These are phyloP conservation scores for Bombyx mandarina DNA, from an alignment of 1,140 invertebrate genomes.

Conservation along the genomic window DNA sequence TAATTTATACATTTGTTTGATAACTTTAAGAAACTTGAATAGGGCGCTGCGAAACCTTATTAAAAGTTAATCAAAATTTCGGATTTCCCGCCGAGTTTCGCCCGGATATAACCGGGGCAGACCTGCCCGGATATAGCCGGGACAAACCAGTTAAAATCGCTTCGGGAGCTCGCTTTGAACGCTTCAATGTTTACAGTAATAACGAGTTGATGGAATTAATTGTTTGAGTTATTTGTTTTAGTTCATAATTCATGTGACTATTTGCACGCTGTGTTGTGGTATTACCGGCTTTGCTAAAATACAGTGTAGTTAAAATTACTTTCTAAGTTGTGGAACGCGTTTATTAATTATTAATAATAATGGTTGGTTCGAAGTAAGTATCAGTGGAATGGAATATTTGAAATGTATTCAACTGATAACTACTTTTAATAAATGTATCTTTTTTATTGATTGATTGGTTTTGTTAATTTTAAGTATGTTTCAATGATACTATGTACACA, in stretches of 20 bases:
- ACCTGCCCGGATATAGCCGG: slow-evolving; percentile 5
- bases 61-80: slow-evolving; percentile 23
- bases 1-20: neutral
- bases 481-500: too few relatives aligned
- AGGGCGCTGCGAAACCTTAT: slow-evolving; percentile 12
- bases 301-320: too few relatives aligned
- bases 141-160: slow-evolving; percentile 2
- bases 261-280: neutral
- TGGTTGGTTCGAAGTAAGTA: too few relatives aligned
- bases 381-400: too few relatives aligned
- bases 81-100: slow-evolving; percentile 1
- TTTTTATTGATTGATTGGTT: too few relatives aligned
- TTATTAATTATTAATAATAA: too few relatives aligned
- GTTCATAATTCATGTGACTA: neutral
- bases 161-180: too few relatives aligned
- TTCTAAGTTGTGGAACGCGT: too few relatives aligned
- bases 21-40: neutral
- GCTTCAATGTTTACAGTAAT: too few relatives aligned
- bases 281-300: neutral
- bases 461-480: too few relatives aligned
- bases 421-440: too few relatives aligned
- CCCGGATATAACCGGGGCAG: slow-evolving; percentile 5
- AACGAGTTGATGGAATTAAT: neutral
- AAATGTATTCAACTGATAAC: too few relatives aligned
- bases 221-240: neutral